Evolutionary conservation across 2,113 vertebrate genomes (phyloP).

Genomic region (Chaetodon auriga): DNA sequence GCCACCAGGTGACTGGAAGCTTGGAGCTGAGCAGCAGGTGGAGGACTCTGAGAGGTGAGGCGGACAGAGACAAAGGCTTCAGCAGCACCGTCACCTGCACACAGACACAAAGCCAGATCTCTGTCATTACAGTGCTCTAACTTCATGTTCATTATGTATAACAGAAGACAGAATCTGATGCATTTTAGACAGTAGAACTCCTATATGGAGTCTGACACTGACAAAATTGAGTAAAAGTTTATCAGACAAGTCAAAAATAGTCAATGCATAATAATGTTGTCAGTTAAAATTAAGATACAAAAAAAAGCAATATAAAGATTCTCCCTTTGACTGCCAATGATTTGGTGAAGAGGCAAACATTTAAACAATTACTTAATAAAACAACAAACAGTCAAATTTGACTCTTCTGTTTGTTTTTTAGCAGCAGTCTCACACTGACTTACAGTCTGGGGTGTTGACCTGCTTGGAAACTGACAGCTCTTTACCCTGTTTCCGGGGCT

Average conservation of each 20-base stretch:
- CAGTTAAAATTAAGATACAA: too few species aligned
- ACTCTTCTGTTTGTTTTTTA: too few species aligned
- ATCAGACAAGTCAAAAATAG: too few species aligned
- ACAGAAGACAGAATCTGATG: not conserved
- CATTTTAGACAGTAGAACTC: not conserved
- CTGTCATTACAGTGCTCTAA: not conserved
- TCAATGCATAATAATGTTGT: too few species aligned
- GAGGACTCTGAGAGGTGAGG: slow-evolving; percentile 53
- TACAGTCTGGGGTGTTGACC: not conserved
- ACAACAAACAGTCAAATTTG: too few species aligned
- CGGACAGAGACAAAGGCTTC: slow-evolving; percentile 66
- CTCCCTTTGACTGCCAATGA: too few species aligned
- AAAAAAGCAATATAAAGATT: too few species aligned
- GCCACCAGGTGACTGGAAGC: slow-evolving; percentile 72
- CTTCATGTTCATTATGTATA: not conserved
- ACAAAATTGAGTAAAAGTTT: too few species aligned
- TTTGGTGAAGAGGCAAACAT: too few species aligned
- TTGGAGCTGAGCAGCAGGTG: slow-evolving; percentile 83
- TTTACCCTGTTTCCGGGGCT: slow-evolving; percentile 67
- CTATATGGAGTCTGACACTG: not conserved
- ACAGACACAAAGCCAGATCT: not conserved
- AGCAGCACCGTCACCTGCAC: slow-evolving; percentile 81
- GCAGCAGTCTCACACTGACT: too few species aligned
- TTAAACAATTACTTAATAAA: too few species aligned
- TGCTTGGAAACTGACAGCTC: not conserved